A percentile compares a stretch with the other conserved stretches of the same genome.
Conservation (phyloP, 2,888 invertebrate species). For the Dynastes maya region DNA sequence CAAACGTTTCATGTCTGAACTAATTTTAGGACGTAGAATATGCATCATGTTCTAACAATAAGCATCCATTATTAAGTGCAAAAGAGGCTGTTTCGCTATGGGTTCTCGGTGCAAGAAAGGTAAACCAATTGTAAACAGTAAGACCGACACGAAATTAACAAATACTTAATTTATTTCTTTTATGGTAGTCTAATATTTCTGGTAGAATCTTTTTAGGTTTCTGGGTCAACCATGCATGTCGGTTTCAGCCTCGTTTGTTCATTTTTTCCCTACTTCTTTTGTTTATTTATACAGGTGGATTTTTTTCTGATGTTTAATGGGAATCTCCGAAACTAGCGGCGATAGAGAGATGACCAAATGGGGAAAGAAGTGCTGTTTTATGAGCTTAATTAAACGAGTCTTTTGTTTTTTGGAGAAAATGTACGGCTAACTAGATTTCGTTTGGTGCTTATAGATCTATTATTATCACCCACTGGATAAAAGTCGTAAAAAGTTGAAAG, state of each 20-base stretch:
- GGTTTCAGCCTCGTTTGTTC: constrained; percentile 54
- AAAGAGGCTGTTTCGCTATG: constrained; percentile 95
- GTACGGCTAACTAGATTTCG: no score
- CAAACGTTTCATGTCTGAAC: constrained; percentile 47
- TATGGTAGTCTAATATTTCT: constrained; percentile 26
- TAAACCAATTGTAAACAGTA: constrained; percentile 67
- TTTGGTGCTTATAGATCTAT: no score
- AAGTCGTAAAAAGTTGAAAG: no score
- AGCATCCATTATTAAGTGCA: constrained; percentile 90
- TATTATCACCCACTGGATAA: no score
- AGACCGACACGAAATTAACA: constrained; percentile 47
- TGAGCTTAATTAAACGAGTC: no score
- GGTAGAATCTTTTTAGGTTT: constrained; percentile 40
- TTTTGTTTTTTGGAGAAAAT: no score
- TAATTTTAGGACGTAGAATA: constrained; percentile 80
- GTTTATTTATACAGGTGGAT: not conserved
- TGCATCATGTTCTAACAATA: constrained; percentile 78
- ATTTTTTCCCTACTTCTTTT: not conserved
- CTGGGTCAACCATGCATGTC: constrained; percentile 49
- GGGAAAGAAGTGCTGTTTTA: no score
- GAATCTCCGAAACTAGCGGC: no score
- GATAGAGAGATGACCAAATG: no score
- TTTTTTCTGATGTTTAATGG: no score
- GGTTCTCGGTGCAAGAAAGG: constrained; percentile 95
- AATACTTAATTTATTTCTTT: constrained; percentile 49